Base-by-base conservation (phyloP, 2,797 vertebrate genomes). In the Pterois miles region DNA sequence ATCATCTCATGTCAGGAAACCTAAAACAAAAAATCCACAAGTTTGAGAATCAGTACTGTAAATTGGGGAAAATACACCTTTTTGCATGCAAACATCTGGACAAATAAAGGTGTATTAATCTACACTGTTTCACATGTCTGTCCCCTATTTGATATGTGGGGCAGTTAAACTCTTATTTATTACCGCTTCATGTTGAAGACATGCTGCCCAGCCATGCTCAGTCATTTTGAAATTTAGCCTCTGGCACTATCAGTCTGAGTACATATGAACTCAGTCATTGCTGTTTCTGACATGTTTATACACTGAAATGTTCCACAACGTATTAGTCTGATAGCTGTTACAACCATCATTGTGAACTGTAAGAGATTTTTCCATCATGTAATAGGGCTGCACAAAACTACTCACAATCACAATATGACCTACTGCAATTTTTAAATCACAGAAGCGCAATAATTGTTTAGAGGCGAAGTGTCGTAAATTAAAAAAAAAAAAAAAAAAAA, bases 1-100 rank as follows among this genome's bases (percentile, higher is more conserved):
- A 25, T 74, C 62, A 72, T 78, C 65, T 78, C 79, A 65, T 81
- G 33, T 79, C 63, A 63, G 48, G 72, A 60, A 54, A 62, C 80
- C 87, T 92, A 60, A 77, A 80, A 56, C 43, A 81, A 57, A 86
- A 66, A 74, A 71, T 25, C 8, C 54, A 83, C 12, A 86, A 63
- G 25, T 63, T 63, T 14, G 14, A 65, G 23, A 71, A 58, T 71
- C n/a, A 27, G 5, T 54, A 13, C 12, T 50, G 3, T 4, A 38
- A 76, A 63, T 18, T 5, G 10, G 48, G 48, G 6, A 29, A 40
- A 20, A 40, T 33, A 18, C 12, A 0, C 6, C 5, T 22, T 59
- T 62, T 68, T 18, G 22, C 12, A 68, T 36, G 36, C 2, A 9
- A 64, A 71, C 18, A 25, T 60, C 36, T 27, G 5, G 7, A 14